phyloP scores from a whole-genome alignment of 53 echinoderm and acorn worm genomes.

The Apostichopus leukothele region DNA sequence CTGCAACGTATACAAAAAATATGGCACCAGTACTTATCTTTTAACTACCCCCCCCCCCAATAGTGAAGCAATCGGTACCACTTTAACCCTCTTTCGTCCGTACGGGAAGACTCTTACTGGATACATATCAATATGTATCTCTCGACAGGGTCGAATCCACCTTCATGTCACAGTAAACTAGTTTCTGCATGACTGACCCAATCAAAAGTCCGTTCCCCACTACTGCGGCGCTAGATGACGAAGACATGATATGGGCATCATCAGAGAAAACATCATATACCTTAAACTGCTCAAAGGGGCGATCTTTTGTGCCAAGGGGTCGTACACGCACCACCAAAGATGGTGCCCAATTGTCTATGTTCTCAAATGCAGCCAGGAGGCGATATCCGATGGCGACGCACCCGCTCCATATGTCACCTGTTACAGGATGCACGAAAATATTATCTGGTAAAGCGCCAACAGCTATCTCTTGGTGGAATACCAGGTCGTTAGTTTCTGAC shows the following conservation, averaged over 20 bases:
- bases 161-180: slow-evolving; percentile 47
- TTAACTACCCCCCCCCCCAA: no score
- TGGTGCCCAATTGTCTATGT: slow-evolving; percentile 8
- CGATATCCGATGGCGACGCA: slow-evolving; percentile 8
- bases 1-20: no score
- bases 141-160: not conserved
- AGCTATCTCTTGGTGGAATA: not conserved
- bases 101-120: no score
- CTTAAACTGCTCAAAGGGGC: slow-evolving; percentile 35
- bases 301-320: slow-evolving; percentile 34
- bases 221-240: slow-evolving; percentile 20
- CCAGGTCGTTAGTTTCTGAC: slow-evolving; percentile 12
- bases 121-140: not conserved
- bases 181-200: slow-evolving; percentile 30
- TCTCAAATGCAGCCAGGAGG: slow-evolving; percentile 8
- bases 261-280: slow-evolving; percentile 36
- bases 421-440: slow-evolving; percentile 34
- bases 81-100: no score
- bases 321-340: slow-evolving; percentile 21
- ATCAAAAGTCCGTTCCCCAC: slow-evolving; percentile 6
- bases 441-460: slow-evolving; percentile 24
- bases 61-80: no score
- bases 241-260: slow-evolving; percentile 8
- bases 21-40: no score
- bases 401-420: slow-evolving; percentile 40